Conservation (phyloP, 2,113 vertebrate species). For the Burhinus oedicnemus region DNA sequence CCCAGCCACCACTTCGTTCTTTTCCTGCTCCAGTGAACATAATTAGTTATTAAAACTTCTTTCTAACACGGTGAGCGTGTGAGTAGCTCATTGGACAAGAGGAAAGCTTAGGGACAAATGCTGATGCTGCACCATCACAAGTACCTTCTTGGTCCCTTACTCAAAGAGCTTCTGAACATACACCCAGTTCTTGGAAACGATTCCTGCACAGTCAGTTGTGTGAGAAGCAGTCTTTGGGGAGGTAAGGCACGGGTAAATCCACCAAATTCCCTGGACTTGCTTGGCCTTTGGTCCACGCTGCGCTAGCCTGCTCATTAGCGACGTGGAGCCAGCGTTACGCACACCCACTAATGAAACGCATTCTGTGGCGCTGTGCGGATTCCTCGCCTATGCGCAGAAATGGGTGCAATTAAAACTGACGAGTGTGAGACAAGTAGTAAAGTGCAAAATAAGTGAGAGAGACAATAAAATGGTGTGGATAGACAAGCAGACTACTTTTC, state of each 20-base stretch:
- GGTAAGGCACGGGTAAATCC: background rate
- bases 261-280: accelerated
- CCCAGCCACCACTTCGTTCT: background rate
- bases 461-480: background rate
- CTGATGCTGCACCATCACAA: background rate
- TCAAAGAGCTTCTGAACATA: background rate
- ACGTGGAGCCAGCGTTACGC: background rate
- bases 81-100: background rate
- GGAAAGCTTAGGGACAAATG: background rate
- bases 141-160: background rate
- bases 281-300: background rate
- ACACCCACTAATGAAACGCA: background rate
- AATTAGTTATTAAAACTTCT: background rate
- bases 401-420: background rate
- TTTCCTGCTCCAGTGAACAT: background rate
- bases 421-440: background rate
- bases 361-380: accelerated
- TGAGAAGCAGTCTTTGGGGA: background rate
- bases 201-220: accelerated
- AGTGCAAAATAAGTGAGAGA: background rate
- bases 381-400: background rate
- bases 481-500: background rate
- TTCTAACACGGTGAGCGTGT: background rate
- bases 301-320: background rate
- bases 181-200: background rate